phyloP scores from a whole-genome alignment of 2,797 vertebrate genomes.

The Gallirallus australis region DNA sequence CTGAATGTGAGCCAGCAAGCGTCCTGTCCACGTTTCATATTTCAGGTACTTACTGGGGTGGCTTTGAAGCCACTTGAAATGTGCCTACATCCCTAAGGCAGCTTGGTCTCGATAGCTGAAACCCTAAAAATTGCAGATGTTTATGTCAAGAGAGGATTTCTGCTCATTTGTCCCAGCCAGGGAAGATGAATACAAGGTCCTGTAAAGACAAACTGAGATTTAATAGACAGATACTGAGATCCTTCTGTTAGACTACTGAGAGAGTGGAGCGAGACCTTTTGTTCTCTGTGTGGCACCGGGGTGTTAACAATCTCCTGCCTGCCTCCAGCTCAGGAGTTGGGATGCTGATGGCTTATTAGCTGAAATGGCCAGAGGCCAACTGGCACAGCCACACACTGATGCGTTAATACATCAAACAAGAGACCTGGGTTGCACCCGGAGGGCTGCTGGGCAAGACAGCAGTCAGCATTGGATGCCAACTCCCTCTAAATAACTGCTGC shows the following conservation, averaged over 20 bases:
- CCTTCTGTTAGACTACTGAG: not conserved
- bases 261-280: not conserved
- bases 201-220: not conserved
- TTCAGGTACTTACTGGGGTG: not conserved
- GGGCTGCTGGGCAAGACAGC: not conserved
- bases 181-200: not conserved
- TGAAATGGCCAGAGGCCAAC: not conserved
- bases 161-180: not conserved
- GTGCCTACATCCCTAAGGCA: not conserved
- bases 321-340: not conserved
- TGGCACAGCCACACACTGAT: not conserved
- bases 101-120: not conserved
- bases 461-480: not conserved
- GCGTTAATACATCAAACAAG: not conserved
- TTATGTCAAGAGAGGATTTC: not conserved
- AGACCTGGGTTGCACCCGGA: not conserved
- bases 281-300: not conserved
- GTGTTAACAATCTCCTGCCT: not conserved
- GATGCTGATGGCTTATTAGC: not conserved
- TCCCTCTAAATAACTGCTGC: not conserved
- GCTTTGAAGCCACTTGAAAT: not conserved
- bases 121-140: not conserved
- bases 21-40: accelerated
- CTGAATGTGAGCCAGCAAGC: not conserved
- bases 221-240: not conserved